Evolutionary conservation across 2,888 invertebrate genomes (phyloP), one percentile per base, ranked within the genome.

Genomic region (Stratiomys singularior): DNA sequence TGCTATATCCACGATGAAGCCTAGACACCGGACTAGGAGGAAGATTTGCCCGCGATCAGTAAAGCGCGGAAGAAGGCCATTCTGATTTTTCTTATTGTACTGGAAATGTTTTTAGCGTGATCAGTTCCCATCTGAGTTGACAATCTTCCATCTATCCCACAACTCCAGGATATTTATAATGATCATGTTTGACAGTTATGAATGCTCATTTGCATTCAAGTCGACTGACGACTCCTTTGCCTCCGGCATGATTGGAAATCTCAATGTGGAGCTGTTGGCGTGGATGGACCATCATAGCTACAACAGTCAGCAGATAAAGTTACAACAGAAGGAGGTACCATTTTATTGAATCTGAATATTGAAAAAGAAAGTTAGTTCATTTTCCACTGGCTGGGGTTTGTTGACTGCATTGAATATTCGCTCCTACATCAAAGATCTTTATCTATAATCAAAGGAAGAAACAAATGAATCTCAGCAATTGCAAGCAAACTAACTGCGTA

Each of bases 181-280:
- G 64, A 76, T 76, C 76, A n/a, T 30, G 46, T 64, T 76, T 76
- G 76, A 76, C 76, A 76, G 76, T 76, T 76, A 76, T 76, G 76
- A 76, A 76, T 64, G 64, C 64, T 11, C 18, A 76, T 76, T 76
- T 76, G 47, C 46, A 76, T 76, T 64, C 76, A 64, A 76, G 58
- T 64, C 46, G 30, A 11, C 30, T 64, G 28, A 30, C 37, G 23
- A 60, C 9, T 37, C 37, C 15, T 52, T 4, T 37, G 37, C 37
- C 5, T 37, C 9, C 3, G 37, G 3, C 37, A 37, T 5, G 37
- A 37, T 37, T 37, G 9, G 37, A 37, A 37, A 5, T 37, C 9
- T 37, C 5, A 37, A 37, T n/a, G n/a, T n/a, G n/a, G n/a, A n/a
- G n/a, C n/a, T n/a, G n/a, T n/a, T n/a, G n/a, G n/a, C n/a, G n/a